Conservation (phyloP, 2,888 invertebrate species). For the Pandemis heparana region DNA sequence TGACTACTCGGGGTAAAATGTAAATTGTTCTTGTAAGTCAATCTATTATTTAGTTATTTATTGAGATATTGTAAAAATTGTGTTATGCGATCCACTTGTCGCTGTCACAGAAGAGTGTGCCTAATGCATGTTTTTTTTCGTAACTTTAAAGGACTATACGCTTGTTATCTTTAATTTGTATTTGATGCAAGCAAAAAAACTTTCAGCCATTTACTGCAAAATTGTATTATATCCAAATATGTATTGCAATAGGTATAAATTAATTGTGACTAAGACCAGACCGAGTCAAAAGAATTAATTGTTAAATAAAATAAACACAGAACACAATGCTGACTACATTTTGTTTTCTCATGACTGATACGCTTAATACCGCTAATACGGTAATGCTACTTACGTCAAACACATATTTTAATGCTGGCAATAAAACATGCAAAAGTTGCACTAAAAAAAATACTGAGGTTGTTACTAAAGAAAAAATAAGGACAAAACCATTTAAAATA, state of each 20-base stretch:
- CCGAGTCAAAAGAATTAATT: background rate
- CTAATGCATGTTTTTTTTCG: no score
- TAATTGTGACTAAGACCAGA: background rate
- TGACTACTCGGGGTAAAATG: no score
- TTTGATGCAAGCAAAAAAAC: background rate
- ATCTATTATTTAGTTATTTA: no score
- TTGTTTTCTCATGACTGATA: constrained; percentile 1
- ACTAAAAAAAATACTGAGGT: background rate
- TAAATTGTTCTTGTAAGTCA: no score
- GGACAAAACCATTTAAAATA: background rate
- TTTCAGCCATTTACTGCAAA: background rate
- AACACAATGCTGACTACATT: background rate
- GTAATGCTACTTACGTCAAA: constrained; percentile 1
- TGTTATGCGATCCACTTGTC: no score
- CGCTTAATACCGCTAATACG: no score
- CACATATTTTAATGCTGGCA: background rate
- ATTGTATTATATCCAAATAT: background rate
- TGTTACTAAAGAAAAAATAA: background rate
- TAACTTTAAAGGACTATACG: no score
- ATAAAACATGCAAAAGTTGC: constrained; percentile 2
- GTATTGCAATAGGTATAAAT: background rate
- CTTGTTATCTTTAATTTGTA: no score
- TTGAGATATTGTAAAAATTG: no score
- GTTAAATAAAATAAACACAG: background rate
- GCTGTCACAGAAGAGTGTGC: no score